Base-by-base conservation (phyloP, 1,140 invertebrate genomes). In the Ladona fulva region DNA sequence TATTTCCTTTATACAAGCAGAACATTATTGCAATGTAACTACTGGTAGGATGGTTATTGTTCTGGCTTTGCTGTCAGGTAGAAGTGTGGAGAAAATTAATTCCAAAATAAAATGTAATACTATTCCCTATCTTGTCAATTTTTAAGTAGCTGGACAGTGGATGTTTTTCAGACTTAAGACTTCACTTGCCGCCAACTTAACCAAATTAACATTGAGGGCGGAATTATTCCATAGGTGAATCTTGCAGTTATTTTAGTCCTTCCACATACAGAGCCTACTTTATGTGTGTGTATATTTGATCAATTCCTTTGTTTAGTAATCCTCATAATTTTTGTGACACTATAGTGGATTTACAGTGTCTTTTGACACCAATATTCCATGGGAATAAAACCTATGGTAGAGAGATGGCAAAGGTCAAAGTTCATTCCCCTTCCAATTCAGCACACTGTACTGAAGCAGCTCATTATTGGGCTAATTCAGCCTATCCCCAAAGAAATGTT, bases 41-140 rank as follows among this genome's bases (percentile, higher is more conserved):
- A 66, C 52, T 66, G 52, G 52, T 66, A 66, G 52, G 52, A 66
- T 66, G 52, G 52, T 66, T 66, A 66, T 19, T 66, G 52, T 22
- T 66, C 52, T 66, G 52, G 52, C 52, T 66, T 66, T 66, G 52
- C 52, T 66, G 52, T 66, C 52, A 66, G 52, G 52, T 66, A 66
- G 52, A 66, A 22, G 52, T 66, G 52, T 37, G 29, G 29, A 37
- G 29, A 37, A 22, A 66, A 66, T 19, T 22, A 66, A 66, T 66
- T 66, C 52, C 52, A 66, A 66, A 66, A 66, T 66, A 66, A 66
- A 66, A 66, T 37, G 29, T 37, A 37, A 37, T 66, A 66, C 52
- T 66, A 66, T 66, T 66, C 52, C 52, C 52, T 66, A 66, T 66
- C 52, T 66, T 66, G 52, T 66, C 52, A 66, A 66, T 66, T 66